Conservation (phyloP, 2,888 invertebrate species). For the Steinernema scapterisci region DNA sequence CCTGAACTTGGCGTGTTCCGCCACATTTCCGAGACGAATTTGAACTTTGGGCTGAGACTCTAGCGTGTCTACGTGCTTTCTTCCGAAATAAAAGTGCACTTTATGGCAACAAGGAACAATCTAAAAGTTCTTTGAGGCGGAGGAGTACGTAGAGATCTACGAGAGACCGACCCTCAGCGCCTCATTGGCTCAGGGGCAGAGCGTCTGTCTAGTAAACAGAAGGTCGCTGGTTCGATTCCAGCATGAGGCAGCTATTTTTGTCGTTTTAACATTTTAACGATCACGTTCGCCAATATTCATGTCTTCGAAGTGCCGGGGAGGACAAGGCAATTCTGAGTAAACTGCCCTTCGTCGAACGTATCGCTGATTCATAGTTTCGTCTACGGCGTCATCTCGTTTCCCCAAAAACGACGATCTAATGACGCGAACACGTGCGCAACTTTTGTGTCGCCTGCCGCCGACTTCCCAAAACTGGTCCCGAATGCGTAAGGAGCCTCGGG, state of each 20-base stretch:
- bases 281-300: no score
- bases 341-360: not conserved
- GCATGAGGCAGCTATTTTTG: slow-evolving; percentile 45
- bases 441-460: not conserved
- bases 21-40: not conserved
- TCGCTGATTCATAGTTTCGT: not conserved
- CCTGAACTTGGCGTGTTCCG: not conserved
- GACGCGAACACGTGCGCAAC: slow-evolving; percentile 29
- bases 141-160: no score
- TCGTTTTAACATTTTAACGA: no score
- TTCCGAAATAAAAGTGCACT: not conserved
- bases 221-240: slow-evolving; percentile 62
- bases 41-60: not conserved
- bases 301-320: no score
- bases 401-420: not conserved
- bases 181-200: slow-evolving; percentile 57
- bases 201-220: slow-evolving; percentile 60
- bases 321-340: not conserved
- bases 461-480: slow-evolving; percentile 5
- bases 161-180: slow-evolving; percentile 17
- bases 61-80: not conserved
- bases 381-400: not conserved
- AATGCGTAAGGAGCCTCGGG: not conserved
- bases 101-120: not conserved
- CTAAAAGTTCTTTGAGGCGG: not conserved